Evolutionary conservation across 2,113 vertebrate genomes (phyloP).

Genomic region (Rhea americana): DNA sequence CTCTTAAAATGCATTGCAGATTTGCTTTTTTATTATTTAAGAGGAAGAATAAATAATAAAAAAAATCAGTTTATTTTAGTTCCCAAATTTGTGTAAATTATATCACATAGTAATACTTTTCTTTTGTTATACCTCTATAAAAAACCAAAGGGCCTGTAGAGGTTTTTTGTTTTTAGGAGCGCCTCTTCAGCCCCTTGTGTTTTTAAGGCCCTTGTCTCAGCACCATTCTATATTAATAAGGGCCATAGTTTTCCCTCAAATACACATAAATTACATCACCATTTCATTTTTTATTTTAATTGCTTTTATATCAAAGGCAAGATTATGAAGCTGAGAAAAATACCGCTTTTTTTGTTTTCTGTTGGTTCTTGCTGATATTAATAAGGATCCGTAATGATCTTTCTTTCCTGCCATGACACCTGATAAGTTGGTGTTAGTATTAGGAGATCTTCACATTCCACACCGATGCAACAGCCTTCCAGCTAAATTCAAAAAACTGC

Average conservation of each 20-base stretch:
- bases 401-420: not conserved
- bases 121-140: not conserved
- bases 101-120: rapidly evolving
- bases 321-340: not conserved
- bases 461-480: slow-evolving; percentile 98
- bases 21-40: not conserved
- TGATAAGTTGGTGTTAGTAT: slow-evolving; percentile 94
- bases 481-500: slow-evolving; percentile 97
- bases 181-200: not conserved
- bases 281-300: not conserved
- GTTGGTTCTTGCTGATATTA: not conserved
- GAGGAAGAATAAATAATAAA: not conserved
- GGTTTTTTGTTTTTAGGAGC: no score
- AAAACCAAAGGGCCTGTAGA: no score
- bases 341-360: not conserved
- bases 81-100: not conserved
- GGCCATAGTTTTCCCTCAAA: not conserved
- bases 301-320: not conserved
- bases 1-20: not conserved
- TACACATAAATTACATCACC: not conserved
- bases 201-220: not conserved
- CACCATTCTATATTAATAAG: rapidly evolving
- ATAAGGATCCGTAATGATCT: not conserved
- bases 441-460: slow-evolving; percentile 98
- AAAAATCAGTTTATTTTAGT: not conserved